phyloP scores from a whole-genome alignment of 2,888 invertebrate genomes.

The Clivina fossor region DNA sequence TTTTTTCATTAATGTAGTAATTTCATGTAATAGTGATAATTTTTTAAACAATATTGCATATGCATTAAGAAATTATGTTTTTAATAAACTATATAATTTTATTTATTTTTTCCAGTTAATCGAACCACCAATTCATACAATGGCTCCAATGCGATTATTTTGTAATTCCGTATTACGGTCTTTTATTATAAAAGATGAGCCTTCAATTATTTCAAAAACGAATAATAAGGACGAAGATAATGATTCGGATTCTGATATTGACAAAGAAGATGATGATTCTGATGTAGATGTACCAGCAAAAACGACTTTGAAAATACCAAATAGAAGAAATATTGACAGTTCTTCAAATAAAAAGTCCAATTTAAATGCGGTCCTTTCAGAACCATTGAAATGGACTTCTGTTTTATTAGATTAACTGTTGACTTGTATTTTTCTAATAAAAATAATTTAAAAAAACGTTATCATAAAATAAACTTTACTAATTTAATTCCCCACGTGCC shows the following conservation, averaged over 20 bases:
- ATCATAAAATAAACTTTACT: constrained; percentile 12
- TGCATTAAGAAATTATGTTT: no score
- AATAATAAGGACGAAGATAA: constrained; percentile 1
- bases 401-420: constrained; percentile 19
- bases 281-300: neutral
- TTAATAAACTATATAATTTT: no score
- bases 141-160: constrained; percentile 48
- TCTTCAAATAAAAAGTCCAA: constrained; percentile 14
- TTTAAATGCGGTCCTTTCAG: constrained; percentile 6
- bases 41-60: no score
- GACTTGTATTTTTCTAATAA: no score
- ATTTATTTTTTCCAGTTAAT: constrained; percentile 46
- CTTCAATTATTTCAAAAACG: constrained; percentile 42
- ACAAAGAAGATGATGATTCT: constrained; percentile 3
- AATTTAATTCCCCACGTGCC: neutral
- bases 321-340: neutral
- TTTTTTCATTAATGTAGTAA: no score
- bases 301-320: constrained; percentile 2
- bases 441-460: neutral
- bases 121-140: constrained; percentile 49
- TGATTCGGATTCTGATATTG: constrained; percentile 18
- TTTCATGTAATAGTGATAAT: no score
- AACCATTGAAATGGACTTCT: constrained; percentile 18
- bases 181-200: constrained; percentile 44
- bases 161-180: constrained; percentile 47